Percentiles rank a stretch among this genome's conserved stretches.
These are phyloP conservation scores for Percina caprodes DNA, from an alignment of 2,113 vertebrate species.

Conservation along the genomic window DNA sequence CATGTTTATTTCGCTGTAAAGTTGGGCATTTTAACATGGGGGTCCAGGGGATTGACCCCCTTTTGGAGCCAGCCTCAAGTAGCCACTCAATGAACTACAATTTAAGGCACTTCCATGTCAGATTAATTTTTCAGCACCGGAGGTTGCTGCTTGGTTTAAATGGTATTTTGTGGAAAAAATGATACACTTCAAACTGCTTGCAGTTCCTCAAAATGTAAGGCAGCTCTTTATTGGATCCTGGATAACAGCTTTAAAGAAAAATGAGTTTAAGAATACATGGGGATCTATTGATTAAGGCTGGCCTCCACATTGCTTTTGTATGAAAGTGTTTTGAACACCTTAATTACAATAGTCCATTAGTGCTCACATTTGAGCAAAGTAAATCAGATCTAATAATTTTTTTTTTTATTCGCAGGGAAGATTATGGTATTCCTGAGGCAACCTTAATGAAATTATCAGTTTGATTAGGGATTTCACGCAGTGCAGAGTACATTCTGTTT, in stretches of 20 bases:
- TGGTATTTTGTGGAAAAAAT: neutral
- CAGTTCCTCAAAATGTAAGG: neutral
- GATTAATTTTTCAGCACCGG: no score
- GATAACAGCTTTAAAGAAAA: slow-evolving; percentile 2
- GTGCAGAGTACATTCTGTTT: slow-evolving; percentile 46
- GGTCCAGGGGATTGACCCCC: no score
- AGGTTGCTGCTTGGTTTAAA: no score
- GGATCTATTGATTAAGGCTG: slow-evolving; percentile 27
- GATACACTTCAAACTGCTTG: neutral
- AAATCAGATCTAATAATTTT: slow-evolving; percentile 57
- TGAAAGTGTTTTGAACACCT: slow-evolving; percentile 24
- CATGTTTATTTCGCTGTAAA: no score
- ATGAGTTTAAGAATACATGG: slow-evolving; percentile 24
- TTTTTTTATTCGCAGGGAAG: slow-evolving; percentile 55
- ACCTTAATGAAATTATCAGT: slow-evolving; percentile 69
- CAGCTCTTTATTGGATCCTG: neutral
- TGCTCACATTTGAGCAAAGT: slow-evolving; percentile 34
- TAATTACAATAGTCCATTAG: slow-evolving; percentile 16
- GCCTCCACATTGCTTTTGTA: slow-evolving; percentile 4
- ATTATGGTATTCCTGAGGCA: slow-evolving; percentile 65
- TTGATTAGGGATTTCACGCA: slow-evolving; percentile 64
- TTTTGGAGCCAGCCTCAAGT: no score
- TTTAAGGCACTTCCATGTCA: no score
- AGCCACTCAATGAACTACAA: no score
- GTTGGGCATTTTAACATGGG: no score